These are phyloP conservation scores for Nothura maculosa DNA, from an alignment of 2,797 vertebrate genomes.

Conservation along the genomic window DNA sequence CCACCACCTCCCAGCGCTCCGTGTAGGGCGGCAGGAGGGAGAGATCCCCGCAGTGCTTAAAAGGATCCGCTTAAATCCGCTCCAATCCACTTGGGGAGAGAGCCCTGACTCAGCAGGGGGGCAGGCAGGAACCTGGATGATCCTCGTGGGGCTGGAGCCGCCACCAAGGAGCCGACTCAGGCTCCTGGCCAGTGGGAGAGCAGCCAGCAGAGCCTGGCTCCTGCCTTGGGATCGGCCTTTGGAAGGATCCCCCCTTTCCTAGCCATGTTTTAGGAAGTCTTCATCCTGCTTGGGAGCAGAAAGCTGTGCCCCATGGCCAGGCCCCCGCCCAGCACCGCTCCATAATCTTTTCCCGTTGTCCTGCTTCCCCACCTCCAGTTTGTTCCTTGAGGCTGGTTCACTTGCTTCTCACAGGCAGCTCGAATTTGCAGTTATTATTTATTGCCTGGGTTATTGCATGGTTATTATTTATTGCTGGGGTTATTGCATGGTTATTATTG, in stretches of 20 bases:
- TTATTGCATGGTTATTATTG: neutral
- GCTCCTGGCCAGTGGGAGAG: neutral
- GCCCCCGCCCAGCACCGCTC: neutral
- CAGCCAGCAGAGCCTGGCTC: neutral
- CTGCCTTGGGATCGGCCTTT: neutral
- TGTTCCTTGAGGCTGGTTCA: rapidly evolving
- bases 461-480: no score
- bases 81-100: slow-evolving; percentile 54
- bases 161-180: rapidly evolving
- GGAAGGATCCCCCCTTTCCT: neutral
- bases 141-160: neutral
- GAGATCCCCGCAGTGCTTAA: neutral
- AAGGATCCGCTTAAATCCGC: slow-evolving; percentile 54
- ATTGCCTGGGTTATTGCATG: neutral
- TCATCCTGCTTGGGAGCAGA: neutral
- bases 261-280: neutral
- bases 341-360: neutral
- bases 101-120: slow-evolving; percentile 51
- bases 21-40: neutral
- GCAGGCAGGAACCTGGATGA: neutral
- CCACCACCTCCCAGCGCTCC: neutral
- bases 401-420: rapidly evolving
- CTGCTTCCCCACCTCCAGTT: neutral
- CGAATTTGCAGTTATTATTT: neutral
- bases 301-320: rapidly evolving